Conservation (phyloP, 2,113 vertebrate species). For the Thymallus thymallus region DNA sequence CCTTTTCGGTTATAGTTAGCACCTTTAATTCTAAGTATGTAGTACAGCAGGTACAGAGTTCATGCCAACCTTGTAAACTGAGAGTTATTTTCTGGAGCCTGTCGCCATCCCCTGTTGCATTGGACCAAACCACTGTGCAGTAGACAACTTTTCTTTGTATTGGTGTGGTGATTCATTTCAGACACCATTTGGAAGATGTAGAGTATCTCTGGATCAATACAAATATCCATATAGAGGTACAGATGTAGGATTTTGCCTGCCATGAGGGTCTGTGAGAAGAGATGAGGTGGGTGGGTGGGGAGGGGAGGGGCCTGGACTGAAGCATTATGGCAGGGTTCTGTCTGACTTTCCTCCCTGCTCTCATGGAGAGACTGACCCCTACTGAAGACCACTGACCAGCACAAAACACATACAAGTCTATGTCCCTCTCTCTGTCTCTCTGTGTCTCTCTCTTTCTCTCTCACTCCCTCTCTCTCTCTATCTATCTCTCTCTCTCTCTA, state of each 20-base stretch:
- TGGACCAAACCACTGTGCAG: no score
- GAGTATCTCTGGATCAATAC: no score
- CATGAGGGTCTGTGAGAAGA: not conserved
- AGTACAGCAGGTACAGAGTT: not conserved
- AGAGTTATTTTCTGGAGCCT: slow-evolving; percentile 15
- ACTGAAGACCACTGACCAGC: slow-evolving; percentile 6
- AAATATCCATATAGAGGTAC: not conserved
- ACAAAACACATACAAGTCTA: not conserved
- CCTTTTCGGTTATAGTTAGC: no score
- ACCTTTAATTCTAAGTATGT: no score
- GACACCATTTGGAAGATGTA: no score
- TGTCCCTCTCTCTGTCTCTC: not conserved
- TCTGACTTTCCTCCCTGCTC: not conserved
- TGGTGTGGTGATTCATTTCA: no score
- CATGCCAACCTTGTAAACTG: slow-evolving; percentile 5
- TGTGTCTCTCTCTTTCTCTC: not conserved
- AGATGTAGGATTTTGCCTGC: not conserved
- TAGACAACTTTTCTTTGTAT: not conserved
- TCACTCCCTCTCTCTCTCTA: not conserved
- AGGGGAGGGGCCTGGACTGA: no score
- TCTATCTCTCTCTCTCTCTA: no score
- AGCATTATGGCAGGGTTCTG: not conserved
- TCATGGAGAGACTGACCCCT: slow-evolving; percentile 13
- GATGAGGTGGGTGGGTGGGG: not conserved
- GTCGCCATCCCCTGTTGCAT: slow-evolving; percentile 6